Base-by-base conservation (phyloP, 2,888 invertebrate species). In the Muschampia plurimacula region DNA sequence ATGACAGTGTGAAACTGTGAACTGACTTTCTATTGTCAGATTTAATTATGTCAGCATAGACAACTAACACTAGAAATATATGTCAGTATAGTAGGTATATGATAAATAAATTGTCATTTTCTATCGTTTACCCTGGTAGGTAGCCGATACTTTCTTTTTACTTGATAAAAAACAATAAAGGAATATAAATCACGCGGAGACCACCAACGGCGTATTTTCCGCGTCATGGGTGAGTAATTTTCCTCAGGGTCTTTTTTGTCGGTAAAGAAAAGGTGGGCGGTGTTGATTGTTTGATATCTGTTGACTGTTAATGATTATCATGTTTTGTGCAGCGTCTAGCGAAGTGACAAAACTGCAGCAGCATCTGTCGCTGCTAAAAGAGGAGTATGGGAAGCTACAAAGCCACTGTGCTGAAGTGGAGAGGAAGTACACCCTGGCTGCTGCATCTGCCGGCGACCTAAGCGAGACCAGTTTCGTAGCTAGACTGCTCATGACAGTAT, bases 371-470 rank as follows among this genome's bases (percentile, higher is more conserved):
- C 95, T 99, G 74, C 95, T 99, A 75, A 96, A 98, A 82, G 98
- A 98, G 80, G 98, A 99, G 89, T 99, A 99, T 90, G 97, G 98
- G 8, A 98, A 98, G 89, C 94, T 99, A 44, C 98, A 98, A 86
- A 96, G 96, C 65, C 96, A 96, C 77, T 97, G 97, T 84, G 96
- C 96, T 8, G 98, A 98, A 81, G 89, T 98, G 41, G 98, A 98
- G 86, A 96, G 96, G 77, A 98, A 98, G 89, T 98, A 98, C 85
- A 97, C 97, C 76, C 95, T 97, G 77, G 96, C 96, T 1, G 96
- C 97, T 55, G 97, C 97, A 0, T 95, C 96, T 0, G 95, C 96
- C 76, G 96, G 95, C 5, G 95, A 95, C 79, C 92, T 95, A 73
- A 95, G 95, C 68, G 96, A 97, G 82, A 96, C 97, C 75, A 97